A percentile compares a stretch with the other conserved stretches of the same genome.
Evolutionary conservation across 1,140 invertebrate species (phyloP).

Genomic region (Dufourea novaeangliae): DNA sequence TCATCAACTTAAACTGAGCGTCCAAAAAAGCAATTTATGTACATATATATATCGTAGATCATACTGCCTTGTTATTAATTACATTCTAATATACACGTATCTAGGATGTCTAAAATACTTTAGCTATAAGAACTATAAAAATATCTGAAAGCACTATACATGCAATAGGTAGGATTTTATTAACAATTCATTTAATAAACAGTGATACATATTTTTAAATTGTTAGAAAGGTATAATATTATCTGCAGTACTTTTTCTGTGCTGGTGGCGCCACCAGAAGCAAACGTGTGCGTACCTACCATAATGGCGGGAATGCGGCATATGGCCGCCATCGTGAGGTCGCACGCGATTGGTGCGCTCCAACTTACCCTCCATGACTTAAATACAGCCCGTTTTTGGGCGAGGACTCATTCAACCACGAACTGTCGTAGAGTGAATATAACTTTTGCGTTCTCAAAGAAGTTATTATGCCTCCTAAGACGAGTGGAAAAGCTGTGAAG

Average conservation of each 20-base stretch:
- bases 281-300: neutral
- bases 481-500: slow-evolving; percentile 80
- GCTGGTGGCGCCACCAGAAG: neutral
- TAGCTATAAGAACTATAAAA: no score
- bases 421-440: neutral
- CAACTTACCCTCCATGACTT: neutral
- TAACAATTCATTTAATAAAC: no score
- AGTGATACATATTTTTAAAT: no score
- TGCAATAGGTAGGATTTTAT: no score
- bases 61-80: no score
- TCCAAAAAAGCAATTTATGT: no score
- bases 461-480: slow-evolving; percentile 80
- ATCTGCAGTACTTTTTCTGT: neutral
- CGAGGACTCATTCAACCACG: neutral
- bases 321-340: neutral
- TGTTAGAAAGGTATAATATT: neutral
- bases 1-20: no score
- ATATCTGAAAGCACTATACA: no score
- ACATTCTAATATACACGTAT: no score
- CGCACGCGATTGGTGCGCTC: slow-evolving; percentile 7
- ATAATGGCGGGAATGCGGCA: neutral
- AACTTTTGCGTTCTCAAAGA: neutral
- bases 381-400: neutral
- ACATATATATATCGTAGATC: no score
- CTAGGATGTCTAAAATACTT: no score